Conservation (phyloP, 2,888 invertebrate species). For the Netelia inedita region DNA sequence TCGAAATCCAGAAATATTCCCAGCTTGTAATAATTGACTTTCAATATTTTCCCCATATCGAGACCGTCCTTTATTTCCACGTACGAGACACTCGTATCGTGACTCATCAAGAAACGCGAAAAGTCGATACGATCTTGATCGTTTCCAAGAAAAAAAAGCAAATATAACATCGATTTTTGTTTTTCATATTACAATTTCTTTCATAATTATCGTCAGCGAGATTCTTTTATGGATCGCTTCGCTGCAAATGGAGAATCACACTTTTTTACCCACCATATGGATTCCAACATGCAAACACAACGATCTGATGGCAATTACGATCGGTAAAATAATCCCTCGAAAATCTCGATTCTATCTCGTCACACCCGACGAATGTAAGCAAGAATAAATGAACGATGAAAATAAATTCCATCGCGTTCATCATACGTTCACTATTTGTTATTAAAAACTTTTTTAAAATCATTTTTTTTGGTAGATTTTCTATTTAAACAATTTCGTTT, state of each 20-base stretch:
- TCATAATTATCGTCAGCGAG: too few relatives aligned
- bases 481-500: neutral
- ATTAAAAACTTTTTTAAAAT: neutral
- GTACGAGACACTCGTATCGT: conserved; percentile 61
- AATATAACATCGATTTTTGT: neutral
- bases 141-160: conserved; percentile 18
- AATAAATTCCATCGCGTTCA: conserved; percentile 12
- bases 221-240: neutral
- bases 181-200: neutral
- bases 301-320: conserved; percentile 47
- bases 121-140: conserved; percentile 56
- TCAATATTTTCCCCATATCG: conserved; percentile 68
- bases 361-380: conserved; percentile 9
- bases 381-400: conserved; percentile 1
- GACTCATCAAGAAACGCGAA: conserved; percentile 52
- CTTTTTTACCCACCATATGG: conserved; percentile 41
- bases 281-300: conserved; percentile 66
- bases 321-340: conserved; percentile 58
- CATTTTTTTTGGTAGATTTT: neutral
- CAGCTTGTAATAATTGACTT: conserved; percentile 75
- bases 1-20: conserved; percentile 76
- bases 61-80: conserved; percentile 66
- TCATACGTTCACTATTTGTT: neutral
- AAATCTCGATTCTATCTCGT: conserved; percentile 52
- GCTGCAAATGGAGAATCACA: neutral